These are phyloP conservation scores for Machaerirhynchus nigripectus DNA, from an alignment of 2,113 vertebrate species.

Conservation along the genomic window DNA sequence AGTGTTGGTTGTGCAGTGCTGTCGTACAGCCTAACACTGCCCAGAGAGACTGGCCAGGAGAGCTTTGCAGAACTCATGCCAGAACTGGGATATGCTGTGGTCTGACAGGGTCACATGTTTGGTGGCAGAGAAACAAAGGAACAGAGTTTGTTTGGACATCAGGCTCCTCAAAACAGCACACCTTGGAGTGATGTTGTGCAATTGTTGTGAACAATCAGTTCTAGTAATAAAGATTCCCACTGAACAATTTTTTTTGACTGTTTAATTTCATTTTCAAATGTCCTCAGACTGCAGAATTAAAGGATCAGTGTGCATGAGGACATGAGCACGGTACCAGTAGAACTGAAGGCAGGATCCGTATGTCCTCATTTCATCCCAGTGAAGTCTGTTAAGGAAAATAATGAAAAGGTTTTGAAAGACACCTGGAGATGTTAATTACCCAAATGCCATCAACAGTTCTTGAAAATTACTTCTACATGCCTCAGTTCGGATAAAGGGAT, in stretches of 20 bases:
- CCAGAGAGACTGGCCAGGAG: background rate
- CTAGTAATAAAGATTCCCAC: background rate
- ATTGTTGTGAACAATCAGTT: background rate
- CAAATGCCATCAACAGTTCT: background rate
- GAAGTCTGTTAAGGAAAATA: background rate
- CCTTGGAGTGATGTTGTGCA: background rate
- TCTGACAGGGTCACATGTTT: background rate
- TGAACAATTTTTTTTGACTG: background rate
- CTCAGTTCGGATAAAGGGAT: background rate
- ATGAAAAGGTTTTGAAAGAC: background rate
- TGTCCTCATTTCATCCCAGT: background rate
- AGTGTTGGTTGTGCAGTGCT: background rate
- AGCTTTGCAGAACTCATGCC: background rate
- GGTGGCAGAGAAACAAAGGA: background rate
- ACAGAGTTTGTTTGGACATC: background rate
- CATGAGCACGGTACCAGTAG: background rate
- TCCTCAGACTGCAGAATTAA: background rate
- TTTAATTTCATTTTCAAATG: background rate
- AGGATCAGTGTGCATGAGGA: background rate
- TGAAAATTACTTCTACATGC: background rate
- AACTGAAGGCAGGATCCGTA: accelerated
- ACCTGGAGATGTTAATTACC: background rate
- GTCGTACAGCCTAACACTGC: background rate
- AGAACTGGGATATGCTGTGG: accelerated
- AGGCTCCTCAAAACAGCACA: background rate